phyloP scores from a whole-genome alignment of 2,113 vertebrate species.

The Upupa epops region DNA sequence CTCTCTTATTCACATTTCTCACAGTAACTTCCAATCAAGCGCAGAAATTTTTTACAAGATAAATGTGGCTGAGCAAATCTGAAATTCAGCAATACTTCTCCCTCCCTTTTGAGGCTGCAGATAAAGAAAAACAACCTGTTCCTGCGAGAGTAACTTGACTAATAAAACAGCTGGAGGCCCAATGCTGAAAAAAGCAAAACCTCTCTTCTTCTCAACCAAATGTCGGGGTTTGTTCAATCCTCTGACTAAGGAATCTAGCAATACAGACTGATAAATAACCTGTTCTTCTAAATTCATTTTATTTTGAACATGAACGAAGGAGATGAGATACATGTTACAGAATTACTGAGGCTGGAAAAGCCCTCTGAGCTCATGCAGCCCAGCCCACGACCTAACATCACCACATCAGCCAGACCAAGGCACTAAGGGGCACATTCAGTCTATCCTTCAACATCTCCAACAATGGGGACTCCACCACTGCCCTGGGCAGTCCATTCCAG shows the following conservation, averaged over 20 bases:
- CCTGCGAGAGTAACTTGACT: not conserved
- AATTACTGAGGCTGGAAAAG: too few relatives aligned
- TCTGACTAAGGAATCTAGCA: not conserved
- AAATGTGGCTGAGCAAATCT: not conserved
- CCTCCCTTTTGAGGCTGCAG: not conserved
- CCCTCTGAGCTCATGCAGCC: too few relatives aligned
- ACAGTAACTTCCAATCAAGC: not conserved
- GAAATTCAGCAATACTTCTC: not conserved
- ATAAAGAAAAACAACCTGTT: not conserved
- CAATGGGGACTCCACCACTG: too few relatives aligned
- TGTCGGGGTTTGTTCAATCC: not conserved
- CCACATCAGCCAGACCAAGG: too few relatives aligned
- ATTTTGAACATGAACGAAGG: not conserved
- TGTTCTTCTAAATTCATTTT: not conserved
- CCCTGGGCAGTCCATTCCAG: too few relatives aligned
- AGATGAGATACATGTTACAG: not conserved
- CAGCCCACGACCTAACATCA: too few relatives aligned
- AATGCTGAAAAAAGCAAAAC: not conserved
- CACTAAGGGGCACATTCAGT: too few relatives aligned
- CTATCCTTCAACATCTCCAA: too few relatives aligned
- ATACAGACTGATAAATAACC: not conserved
- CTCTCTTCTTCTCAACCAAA: not conserved
- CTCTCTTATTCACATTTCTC: conserved; percentile 8
- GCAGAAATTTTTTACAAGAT: not conserved
- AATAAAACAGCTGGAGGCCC: not conserved